Evolutionary conservation across 2,797 vertebrate species (phyloP).

Genomic region (Myiothlypis chrysogaster): DNA sequence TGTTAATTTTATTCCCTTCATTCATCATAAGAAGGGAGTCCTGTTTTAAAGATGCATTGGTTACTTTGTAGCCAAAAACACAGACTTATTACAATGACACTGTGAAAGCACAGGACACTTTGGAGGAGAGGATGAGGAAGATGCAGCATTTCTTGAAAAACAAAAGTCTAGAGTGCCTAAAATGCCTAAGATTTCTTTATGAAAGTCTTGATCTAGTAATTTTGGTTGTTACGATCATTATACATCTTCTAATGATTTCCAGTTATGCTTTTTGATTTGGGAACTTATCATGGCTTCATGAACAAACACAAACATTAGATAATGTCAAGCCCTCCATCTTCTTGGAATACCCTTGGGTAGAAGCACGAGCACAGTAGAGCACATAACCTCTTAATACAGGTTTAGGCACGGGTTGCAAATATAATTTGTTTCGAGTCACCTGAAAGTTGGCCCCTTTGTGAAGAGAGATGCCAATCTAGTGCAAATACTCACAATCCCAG

Average conservation of each 20-base stretch:
- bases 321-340: neutral
- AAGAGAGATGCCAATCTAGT: neutral
- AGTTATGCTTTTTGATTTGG: neutral
- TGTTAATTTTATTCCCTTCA: neutral
- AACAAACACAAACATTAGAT: neutral
- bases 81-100: neutral
- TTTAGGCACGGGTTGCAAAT: neutral
- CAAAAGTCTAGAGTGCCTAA: neutral
- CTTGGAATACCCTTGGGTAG: neutral
- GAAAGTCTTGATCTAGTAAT: neutral
- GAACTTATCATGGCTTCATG: neutral
- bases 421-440: neutral
- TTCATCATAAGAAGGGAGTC: neutral
- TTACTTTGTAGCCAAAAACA: neutral
- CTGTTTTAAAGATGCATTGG: neutral
- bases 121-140: neutral
- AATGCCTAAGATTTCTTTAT: neutral
- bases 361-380: neutral
- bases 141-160: neutral
- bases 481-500: neutral
- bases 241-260: neutral
- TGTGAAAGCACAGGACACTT: neutral
- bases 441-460: neutral
- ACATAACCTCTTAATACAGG: neutral
- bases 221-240: neutral